Evolutionary conservation across 2,797 vertebrate genomes (phyloP).

Genomic region (Heteromormyrus szaboi): DNA sequence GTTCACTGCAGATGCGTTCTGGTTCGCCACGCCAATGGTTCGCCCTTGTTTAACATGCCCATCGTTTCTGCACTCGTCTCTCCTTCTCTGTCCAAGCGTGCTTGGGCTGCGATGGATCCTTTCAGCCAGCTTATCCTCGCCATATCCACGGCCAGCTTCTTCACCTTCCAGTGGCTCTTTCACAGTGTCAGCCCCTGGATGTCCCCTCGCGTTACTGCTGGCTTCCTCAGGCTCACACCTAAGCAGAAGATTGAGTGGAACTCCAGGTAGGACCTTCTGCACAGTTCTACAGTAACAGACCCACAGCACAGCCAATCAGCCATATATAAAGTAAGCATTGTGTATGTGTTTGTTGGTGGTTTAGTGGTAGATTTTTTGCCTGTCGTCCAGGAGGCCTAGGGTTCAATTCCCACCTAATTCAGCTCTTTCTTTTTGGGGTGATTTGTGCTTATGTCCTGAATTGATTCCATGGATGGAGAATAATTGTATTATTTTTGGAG

Average conservation of each 20-base stretch:
- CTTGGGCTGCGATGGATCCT: conserved; percentile 79
- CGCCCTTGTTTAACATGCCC: not conserved
- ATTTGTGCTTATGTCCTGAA: not conserved
- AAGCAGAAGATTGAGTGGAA: conserved; percentile 98
- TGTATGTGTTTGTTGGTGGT: not conserved
- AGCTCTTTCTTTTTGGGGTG: not conserved
- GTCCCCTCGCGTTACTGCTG: conserved; percentile 69
- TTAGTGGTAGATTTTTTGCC: not conserved
- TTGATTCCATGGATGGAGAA: not conserved
- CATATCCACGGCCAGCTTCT: conserved; percentile 75
- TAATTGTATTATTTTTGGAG: not conserved
- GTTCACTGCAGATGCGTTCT: not conserved
- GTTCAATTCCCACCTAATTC: not conserved
- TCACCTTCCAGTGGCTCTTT: conserved; percentile 87
- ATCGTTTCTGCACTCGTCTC: not conserved
- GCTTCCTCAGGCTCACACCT: conserved; percentile 73
- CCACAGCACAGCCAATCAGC: not conserved
- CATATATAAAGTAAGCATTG: not conserved
- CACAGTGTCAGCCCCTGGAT: conserved; percentile 81
- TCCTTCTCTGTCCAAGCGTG: conserved; percentile 36
- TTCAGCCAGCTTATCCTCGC: conserved; percentile 70
- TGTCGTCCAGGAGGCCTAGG: not conserved
- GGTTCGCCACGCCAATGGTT: not conserved
- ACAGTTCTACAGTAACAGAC: not conserved
- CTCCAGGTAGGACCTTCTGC: conserved; percentile 73